Evolutionary conservation across 2,797 vertebrate species (phyloP).

Genomic region (Heliangelus exortis): DNA sequence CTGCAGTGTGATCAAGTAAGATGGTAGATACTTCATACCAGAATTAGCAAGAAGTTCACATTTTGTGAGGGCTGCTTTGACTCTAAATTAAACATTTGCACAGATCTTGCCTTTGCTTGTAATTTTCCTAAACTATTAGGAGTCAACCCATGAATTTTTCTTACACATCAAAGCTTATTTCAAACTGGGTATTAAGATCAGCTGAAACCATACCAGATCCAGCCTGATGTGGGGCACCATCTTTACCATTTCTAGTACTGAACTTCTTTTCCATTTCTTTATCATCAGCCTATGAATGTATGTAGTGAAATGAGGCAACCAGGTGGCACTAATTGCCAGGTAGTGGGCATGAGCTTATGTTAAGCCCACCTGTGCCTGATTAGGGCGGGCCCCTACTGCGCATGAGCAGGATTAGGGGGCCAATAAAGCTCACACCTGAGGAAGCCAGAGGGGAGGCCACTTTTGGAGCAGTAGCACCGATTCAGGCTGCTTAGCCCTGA

Average conservation of each 20-base stretch:
- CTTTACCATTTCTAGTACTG: background rate
- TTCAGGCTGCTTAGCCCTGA: too few species aligned
- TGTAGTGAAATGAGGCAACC: too few species aligned
- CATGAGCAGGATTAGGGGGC: too few species aligned
- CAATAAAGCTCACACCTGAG: too few species aligned
- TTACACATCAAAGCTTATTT: conserved; percentile 64
- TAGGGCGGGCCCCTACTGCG: too few species aligned
- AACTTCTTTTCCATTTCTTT: conserved; percentile 13
- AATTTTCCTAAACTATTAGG: conserved; percentile 49
- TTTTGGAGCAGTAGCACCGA: too few species aligned
- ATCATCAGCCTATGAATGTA: background rate
- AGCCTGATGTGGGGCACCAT: background rate
- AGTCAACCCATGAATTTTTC: conserved; percentile 52
- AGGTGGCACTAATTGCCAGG: too few species aligned
- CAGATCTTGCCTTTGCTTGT: conserved; percentile 20
- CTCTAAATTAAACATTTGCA: conserved; percentile 2
- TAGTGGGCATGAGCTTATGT: too few species aligned
- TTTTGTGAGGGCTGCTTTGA: conserved; percentile 20
- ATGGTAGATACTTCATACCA: background rate
- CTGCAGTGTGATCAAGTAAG: background rate
- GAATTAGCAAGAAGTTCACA: conserved; percentile 1
- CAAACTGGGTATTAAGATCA: conserved; percentile 50
- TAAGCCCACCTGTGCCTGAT: too few species aligned
- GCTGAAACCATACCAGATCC: conserved; percentile 19
- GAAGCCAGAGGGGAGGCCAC: too few species aligned